Conservation (phyloP, 2,888 invertebrate genomes). For the Apodemia hepburni region DNA sequence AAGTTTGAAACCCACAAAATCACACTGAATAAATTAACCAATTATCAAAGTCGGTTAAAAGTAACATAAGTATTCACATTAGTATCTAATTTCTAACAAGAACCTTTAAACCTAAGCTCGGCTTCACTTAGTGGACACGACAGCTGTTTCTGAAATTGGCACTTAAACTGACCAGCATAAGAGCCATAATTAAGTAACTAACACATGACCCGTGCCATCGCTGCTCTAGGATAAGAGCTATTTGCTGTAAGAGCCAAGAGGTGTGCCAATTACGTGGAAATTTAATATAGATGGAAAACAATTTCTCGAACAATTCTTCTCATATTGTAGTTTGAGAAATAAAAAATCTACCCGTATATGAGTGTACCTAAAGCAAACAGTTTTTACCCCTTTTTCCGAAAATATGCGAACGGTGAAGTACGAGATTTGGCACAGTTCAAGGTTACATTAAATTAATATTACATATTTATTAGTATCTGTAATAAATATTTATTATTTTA, state of each 20-base stretch:
- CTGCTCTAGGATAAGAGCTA: slow-evolving; percentile 28
- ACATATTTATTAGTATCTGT: too few relatives aligned
- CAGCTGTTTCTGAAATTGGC: slow-evolving; percentile 6
- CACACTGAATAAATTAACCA: too few relatives aligned
- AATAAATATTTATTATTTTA: too few relatives aligned
- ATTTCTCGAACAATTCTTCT: slow-evolving; percentile 13
- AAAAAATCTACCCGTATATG: too few relatives aligned
- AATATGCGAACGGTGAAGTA: too few relatives aligned
- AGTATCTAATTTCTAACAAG: slow-evolving; percentile 11
- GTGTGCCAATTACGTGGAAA: slow-evolving; percentile 30
- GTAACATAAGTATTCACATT: neutral
- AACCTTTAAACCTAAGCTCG: slow-evolving; percentile 6
- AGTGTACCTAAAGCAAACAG: too few relatives aligned
- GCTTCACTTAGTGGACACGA: slow-evolving; percentile 1
- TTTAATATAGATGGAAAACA: slow-evolving; percentile 23
- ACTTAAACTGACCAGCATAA: slow-evolving; percentile 23
- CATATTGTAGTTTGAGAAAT: neutral
- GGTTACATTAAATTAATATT: too few relatives aligned
- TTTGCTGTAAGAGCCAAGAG: slow-evolving; percentile 25
- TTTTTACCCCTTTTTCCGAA: too few relatives aligned
- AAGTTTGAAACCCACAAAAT: too few relatives aligned
- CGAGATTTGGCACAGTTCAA: too few relatives aligned
- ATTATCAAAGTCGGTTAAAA: too few relatives aligned
- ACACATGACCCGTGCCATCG: slow-evolving; percentile 18
- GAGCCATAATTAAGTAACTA: slow-evolving; percentile 20